A percentile compares a stretch with the other conserved stretches of the same genome.
Evolutionary conservation across 1,140 invertebrate genomes (phyloP).

Genomic region (Augochlora pura): DNA sequence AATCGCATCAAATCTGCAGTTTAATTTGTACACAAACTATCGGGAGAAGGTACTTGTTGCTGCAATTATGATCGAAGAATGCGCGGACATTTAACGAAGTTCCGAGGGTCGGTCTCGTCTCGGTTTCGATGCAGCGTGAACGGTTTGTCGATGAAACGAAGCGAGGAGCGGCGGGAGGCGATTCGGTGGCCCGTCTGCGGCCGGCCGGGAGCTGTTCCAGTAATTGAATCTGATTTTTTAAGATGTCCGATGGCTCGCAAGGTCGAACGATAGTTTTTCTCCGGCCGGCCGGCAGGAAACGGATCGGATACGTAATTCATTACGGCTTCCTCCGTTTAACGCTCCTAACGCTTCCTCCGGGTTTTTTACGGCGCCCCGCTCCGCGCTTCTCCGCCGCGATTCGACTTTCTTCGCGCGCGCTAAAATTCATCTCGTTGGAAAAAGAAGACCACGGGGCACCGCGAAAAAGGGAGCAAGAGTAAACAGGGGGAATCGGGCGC

Average conservation of each 20-base stretch:
- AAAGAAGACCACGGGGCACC: background rate
- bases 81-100: no score
- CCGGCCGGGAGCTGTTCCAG: background rate
- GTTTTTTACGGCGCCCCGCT: background rate
- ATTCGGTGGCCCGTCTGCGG: background rate
- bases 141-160: no score
- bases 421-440: background rate
- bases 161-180: background rate
- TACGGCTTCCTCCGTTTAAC: conserved; percentile 1
- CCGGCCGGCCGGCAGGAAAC: background rate
- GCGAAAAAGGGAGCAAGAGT: background rate
- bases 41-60: no score
- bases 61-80: no score
- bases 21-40: no score
- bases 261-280: background rate
- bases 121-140: no score
- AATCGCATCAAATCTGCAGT: no score
- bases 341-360: background rate
- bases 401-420: background rate
- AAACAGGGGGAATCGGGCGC: background rate
- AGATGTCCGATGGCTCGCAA: conserved; percentile 1
- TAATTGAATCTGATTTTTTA: conserved; percentile 2
- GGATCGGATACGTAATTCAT: conserved; percentile 4
- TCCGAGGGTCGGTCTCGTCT: no score
- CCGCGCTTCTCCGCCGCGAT: no score